Evolutionary conservation across 2,113 vertebrate species (phyloP).

Genomic region (Oenanthe melanoleuca): DNA sequence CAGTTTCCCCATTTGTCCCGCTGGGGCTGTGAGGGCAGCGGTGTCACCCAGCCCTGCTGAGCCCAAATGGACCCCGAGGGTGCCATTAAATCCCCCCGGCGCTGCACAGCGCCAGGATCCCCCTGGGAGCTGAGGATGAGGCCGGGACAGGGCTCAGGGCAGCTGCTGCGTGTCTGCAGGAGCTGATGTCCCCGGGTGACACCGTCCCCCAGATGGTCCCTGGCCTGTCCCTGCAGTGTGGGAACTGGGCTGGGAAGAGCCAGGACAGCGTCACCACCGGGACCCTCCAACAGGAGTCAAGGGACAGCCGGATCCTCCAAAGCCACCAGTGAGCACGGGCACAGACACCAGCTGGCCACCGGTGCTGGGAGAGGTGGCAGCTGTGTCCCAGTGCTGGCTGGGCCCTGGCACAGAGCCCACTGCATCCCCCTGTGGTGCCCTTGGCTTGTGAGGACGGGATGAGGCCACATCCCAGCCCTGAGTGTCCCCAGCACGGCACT

Average conservation of each 20-base stretch:
- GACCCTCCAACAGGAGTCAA: not conserved
- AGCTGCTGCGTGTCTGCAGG: not conserved
- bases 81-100: rapidly evolving
- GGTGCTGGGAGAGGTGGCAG: not conserved
- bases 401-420: not conserved
- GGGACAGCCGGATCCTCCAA: not conserved
- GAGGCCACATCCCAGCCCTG: not conserved
- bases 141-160: not conserved
- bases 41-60: not conserved
- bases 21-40: rapidly evolving
- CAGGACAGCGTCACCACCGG: not conserved
- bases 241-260: not conserved
- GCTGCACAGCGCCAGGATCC: rapidly evolving
- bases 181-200: not conserved
- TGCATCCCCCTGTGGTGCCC: rapidly evolving
- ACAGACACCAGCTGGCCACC: conserved; percentile 29
- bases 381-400: rapidly evolving
- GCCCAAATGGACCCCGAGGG: rapidly evolving
- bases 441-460: not conserved
- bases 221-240: not conserved
- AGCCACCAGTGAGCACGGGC: rapidly evolving
- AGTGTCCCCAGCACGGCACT: rapidly evolving
- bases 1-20: not conserved
- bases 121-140: not conserved
- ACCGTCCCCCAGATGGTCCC: not conserved